phyloP scores from a whole-genome alignment of 2,888 invertebrate species.

The Opisthograptis luteolata region DNA sequence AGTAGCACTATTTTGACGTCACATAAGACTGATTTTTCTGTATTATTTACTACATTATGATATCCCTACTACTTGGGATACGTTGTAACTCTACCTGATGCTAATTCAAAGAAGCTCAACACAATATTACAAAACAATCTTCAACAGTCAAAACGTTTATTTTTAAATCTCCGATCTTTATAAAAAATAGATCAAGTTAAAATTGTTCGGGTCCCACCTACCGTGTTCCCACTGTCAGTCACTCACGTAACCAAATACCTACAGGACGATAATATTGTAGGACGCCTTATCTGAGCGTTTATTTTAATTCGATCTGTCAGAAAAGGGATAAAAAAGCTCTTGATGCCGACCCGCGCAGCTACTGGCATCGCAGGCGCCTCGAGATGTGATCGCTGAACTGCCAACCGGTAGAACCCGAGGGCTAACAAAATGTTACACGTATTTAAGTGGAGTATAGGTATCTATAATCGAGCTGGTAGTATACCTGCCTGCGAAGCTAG shows the following conservation, averaged over 20 bases:
- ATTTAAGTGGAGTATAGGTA: too few relatives aligned
- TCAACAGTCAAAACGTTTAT: slow-evolving; percentile 39
- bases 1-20: too few relatives aligned
- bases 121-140: slow-evolving; percentile 17
- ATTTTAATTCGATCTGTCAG: slow-evolving; percentile 85
- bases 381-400: slow-evolving; percentile 56
- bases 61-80: too few relatives aligned
- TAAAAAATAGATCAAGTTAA: slow-evolving; percentile 40
- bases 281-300: slow-evolving; percentile 81
- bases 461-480: too few relatives aligned
- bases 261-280: slow-evolving; percentile 77
- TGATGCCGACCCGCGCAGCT: slow-evolving; percentile 64
- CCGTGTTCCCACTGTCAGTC: slow-evolving; percentile 77
- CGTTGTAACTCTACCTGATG: too few relatives aligned
- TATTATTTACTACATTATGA: too few relatives aligned
- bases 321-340: slow-evolving; percentile 72
- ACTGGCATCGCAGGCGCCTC: slow-evolving; percentile 63
- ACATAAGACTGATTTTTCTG: too few relatives aligned
- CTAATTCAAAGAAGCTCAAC: neutral
- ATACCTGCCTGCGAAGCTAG: too few relatives aligned
- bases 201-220: slow-evolving; percentile 70
- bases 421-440: too few relatives aligned
- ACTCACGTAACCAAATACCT: slow-evolving; percentile 79
- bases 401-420: neutral
- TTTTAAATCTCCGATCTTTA: slow-evolving; percentile 12